Evolutionary conservation across 2,797 vertebrate species (phyloP).

Genomic region (Phylloscopus collybita): DNA sequence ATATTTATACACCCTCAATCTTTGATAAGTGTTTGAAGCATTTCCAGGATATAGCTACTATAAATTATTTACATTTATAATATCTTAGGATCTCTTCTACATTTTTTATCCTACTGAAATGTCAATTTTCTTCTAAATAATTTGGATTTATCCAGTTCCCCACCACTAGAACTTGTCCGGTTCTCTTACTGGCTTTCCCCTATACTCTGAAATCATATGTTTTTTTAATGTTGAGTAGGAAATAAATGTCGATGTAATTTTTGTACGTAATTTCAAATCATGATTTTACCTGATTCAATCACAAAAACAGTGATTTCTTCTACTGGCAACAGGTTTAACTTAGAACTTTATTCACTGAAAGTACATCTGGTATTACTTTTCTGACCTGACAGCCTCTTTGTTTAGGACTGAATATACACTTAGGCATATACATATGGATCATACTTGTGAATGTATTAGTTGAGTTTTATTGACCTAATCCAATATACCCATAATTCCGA

Average conservation of each 20-base stretch:
- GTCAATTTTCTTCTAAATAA: background rate
- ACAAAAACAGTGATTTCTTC: background rate
- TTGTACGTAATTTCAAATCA: background rate
- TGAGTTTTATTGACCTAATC: background rate
- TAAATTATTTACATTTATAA: background rate
- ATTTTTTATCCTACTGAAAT: background rate
- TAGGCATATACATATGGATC: background rate
- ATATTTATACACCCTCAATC: background rate
- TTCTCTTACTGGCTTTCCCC: background rate
- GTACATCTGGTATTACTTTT: background rate
- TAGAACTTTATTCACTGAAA: background rate
- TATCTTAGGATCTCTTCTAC: background rate
- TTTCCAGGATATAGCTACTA: background rate
- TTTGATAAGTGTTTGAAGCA: background rate
- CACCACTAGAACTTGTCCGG: background rate
- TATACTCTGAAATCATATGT: background rate
- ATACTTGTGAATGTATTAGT: background rate
- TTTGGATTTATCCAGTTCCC: background rate
- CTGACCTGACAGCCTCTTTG: background rate
- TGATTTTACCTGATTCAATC: background rate
- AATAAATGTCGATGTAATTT: background rate
- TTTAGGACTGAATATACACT: background rate
- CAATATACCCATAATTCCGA: rapidly evolving
- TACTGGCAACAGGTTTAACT: background rate
- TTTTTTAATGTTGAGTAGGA: background rate